Conservation (phyloP, 2,797 vertebrate species). For the Brachymystax lenok region DNA sequence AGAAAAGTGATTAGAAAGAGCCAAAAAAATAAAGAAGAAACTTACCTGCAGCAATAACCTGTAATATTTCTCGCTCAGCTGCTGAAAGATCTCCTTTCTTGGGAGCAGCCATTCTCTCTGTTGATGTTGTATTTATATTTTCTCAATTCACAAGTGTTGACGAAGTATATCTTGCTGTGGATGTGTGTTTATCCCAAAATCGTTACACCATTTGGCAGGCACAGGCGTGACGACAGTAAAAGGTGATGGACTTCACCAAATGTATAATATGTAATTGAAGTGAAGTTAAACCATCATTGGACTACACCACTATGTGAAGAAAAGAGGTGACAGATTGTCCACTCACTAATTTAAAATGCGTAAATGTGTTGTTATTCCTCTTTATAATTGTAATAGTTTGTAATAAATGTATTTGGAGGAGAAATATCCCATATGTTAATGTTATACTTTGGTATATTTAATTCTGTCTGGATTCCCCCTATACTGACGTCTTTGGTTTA, state of each 20-base stretch:
- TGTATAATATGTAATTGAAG: conserved; percentile 14
- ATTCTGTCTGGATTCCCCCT: not conserved
- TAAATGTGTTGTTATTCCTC: too few relatives aligned
- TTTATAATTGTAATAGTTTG: not conserved
- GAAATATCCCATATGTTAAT: not conserved
- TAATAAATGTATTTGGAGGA: not conserved
- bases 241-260: not conserved
- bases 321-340: not conserved
- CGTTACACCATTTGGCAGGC: not conserved
- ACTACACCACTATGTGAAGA: conserved; percentile 32
- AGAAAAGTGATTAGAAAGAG: not conserved
- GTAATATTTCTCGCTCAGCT: conserved; percentile 80
- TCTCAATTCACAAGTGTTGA: not conserved
- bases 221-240: not conserved
- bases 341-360: not conserved
- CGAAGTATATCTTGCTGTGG: not conserved
- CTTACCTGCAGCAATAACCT: conserved; percentile 79
- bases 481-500: conserved; percentile 21
- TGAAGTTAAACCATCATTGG: conserved; percentile 24
- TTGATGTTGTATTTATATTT: not conserved
- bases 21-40: not conserved
- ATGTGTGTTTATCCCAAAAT: not conserved
- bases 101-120: conserved; percentile 68
- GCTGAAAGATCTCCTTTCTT: conserved; percentile 76
- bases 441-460: not conserved